Evolutionary conservation across 2,113 vertebrate genomes (phyloP).

Genomic region (Chaetodon auriga): DNA sequence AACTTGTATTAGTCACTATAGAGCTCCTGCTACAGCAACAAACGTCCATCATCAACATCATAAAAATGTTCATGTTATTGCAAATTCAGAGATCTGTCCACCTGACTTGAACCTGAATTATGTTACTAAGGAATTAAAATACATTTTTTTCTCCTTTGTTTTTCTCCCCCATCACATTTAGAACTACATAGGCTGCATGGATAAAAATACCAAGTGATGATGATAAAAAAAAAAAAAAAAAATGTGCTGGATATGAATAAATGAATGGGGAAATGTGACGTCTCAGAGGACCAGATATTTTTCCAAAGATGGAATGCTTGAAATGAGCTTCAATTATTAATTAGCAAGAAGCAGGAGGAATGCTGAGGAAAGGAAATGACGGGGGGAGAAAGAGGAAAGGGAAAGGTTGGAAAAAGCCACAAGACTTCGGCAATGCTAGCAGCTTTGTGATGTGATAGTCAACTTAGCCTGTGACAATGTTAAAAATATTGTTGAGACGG

Average conservation of each 20-base stretch:
- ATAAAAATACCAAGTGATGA: constrained; percentile 65
- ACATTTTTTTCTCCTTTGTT: not conserved
- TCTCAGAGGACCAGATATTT: constrained; percentile 62
- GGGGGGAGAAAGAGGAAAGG: not conserved
- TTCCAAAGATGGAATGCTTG: constrained; percentile 60
- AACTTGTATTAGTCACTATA: not conserved
- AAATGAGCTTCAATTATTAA: constrained; percentile 80
- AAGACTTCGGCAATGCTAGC: not conserved
- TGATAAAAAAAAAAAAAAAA: constrained; percentile 14
- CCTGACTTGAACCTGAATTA: no score
- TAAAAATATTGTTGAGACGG: no score
- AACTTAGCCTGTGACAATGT: not conserved
- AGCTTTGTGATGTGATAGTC: not conserved
- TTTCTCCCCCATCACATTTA: constrained; percentile 4
- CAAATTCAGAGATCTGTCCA: constrained; percentile 12
- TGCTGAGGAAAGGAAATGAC: not conserved
- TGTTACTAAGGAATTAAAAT: not conserved
- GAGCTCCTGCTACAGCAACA: not conserved
- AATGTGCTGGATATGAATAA: constrained; percentile 63
- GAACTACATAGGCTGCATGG: constrained; percentile 24
- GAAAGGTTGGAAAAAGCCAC: not conserved
- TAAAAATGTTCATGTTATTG: constrained; percentile 11
- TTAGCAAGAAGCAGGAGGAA: constrained; percentile 60
- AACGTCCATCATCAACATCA: not conserved
- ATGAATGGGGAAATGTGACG: constrained; percentile 50